phyloP scores from a whole-genome alignment of 2,888 invertebrate species.

The Trichogramma dendrolimi region DNA sequence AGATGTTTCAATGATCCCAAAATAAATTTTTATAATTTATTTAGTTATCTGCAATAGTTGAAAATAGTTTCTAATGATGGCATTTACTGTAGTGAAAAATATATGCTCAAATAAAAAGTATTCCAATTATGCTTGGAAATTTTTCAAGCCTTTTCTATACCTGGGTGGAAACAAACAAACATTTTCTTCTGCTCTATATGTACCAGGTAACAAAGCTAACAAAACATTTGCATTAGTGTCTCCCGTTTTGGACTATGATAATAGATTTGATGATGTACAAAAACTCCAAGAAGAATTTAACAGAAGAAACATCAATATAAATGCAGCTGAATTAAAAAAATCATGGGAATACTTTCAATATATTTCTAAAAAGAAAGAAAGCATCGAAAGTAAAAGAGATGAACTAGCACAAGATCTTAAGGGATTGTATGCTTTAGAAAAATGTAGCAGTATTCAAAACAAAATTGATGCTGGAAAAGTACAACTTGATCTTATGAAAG shows the following conservation, averaged over 20 bases:
- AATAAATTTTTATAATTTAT: neutral
- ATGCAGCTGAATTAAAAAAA: slow-evolving; percentile 58
- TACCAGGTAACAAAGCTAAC: slow-evolving; percentile 67
- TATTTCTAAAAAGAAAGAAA: slow-evolving; percentile 54
- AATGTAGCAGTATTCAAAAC: slow-evolving; percentile 45
- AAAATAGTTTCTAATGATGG: slow-evolving; percentile 19
- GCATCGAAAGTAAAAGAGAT: slow-evolving; percentile 56
- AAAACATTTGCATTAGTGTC: slow-evolving; percentile 65
- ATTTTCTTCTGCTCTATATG: slow-evolving; percentile 61
- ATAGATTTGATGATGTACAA: slow-evolving; percentile 55
- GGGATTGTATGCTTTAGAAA: slow-evolving; percentile 41
- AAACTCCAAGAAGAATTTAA: slow-evolving; percentile 57
- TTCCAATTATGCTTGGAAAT: neutral
- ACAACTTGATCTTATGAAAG: slow-evolving; percentile 57
- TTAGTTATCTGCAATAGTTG: neutral
- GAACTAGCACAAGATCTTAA: slow-evolving; percentile 56
- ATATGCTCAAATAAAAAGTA: neutral
- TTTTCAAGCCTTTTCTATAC: slow-evolving; percentile 2
- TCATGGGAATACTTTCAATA: slow-evolving; percentile 63
- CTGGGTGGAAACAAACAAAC: slow-evolving; percentile 1
- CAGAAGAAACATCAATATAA: slow-evolving; percentile 56
- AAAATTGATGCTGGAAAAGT: slow-evolving; percentile 57
- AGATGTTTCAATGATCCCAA: neutral
- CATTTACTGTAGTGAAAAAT: slow-evolving; percentile 3
- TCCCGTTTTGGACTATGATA: slow-evolving; percentile 66